Base-by-base conservation (phyloP, 2,113 vertebrate genomes). In the Petrocephalus microphthalmus region DNA sequence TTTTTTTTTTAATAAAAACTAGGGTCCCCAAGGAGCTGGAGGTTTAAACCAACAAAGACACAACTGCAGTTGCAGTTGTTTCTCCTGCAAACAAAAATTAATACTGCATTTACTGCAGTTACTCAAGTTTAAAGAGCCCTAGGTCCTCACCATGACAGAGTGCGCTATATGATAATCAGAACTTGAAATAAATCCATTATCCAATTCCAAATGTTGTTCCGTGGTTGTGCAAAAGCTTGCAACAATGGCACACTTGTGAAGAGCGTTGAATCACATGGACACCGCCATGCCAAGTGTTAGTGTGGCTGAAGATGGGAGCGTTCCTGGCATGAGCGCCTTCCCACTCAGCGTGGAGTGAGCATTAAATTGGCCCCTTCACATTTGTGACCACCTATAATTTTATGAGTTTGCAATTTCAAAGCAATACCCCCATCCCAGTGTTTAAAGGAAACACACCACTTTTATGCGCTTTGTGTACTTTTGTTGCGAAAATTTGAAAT, bases 381-480 rank as follows among this genome's bases (percentile, higher is more conserved):
- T 47, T 49, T 49, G 7, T n/a, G 81, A 22, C 81, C 81, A 83
- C 81, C 81, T 83, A n/a, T 83, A 49, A 49, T 83, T 83, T 83
- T 83, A 49, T 49, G 45, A 49, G 81, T 37, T 47, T n/a, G 20
- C 22, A 83, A 20, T 45, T 11, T 7, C 17, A 83, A 22, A n/a
- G 17, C 71, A 29, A 11, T 4, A 82, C 78, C 45, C 78, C 19
- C 78, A 49, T 15, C 17, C 45, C 81, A 49, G 11, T 15, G 3
- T 83, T 49, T 45, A 54, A 85, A 25, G n/a, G 51, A 54, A 85
- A 3, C 2, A 4, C 33, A 20, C 1, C 4, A 1, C 25, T 25
- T 54, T 56, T 29, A 5, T 37, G 25, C n/a, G 17, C n/a, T 20
- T 0, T 33, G 29, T 6, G 25, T 57, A 45, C 78, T 56, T 60